phyloP scores from a whole-genome alignment of 2,113 vertebrate species.

The Seriola rivoliana region DNA sequence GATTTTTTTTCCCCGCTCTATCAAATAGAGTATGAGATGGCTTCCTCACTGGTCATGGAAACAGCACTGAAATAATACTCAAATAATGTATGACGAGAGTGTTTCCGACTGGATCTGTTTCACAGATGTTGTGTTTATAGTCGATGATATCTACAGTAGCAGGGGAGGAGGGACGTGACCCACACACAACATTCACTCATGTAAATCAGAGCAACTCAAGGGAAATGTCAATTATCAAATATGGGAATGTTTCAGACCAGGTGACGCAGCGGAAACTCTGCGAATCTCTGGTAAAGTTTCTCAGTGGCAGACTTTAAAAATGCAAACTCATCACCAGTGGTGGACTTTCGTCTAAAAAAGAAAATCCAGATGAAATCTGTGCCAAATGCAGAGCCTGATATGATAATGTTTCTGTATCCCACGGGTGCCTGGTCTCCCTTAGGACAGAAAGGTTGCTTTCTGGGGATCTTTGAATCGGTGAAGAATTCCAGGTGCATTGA shows the following conservation, averaged over 20 bases:
- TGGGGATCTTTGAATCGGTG: constrained; percentile 29
- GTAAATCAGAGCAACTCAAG: background rate
- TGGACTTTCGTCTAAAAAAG: background rate
- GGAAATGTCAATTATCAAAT: background rate
- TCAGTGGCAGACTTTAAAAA: too few relatives aligned
- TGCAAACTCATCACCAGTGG: background rate
- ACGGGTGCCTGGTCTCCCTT: constrained; percentile 12
- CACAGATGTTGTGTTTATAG: background rate
- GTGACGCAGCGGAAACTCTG: too few relatives aligned
- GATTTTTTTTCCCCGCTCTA: too few relatives aligned
- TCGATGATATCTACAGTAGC: background rate
- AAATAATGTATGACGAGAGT: background rate
- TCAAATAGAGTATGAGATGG: too few relatives aligned
- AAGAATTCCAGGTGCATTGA: constrained; percentile 76
- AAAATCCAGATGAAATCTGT: background rate
- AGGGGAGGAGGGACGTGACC: background rate
- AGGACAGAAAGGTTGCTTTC: constrained; percentile 51
- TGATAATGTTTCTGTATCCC: background rate
- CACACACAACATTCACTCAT: too few relatives aligned
- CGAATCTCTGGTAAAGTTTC: too few relatives aligned
- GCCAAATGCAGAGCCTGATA: background rate
- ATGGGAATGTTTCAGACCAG: too few relatives aligned
- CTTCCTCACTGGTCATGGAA: too few relatives aligned
- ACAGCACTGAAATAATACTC: background rate
- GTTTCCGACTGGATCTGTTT: background rate